Conservation (phyloP, 2,888 invertebrate species). For the Brachypalpus laphriformis region DNA sequence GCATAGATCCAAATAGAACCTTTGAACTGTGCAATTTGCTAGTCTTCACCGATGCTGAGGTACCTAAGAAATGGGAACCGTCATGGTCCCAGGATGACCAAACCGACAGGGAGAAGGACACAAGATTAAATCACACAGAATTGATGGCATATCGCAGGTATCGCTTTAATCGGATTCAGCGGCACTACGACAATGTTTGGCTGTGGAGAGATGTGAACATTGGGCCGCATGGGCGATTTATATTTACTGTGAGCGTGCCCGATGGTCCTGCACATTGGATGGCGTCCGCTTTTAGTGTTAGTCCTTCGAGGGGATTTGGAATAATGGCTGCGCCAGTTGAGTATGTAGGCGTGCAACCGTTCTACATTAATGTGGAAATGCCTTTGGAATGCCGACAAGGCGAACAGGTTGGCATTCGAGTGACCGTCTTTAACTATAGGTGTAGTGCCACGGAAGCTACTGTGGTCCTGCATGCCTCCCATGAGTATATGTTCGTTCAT, state of each 20-base stretch:
- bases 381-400: conserved; percentile 91
- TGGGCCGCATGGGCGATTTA: conserved; percentile 92
- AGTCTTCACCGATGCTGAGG: conserved; percentile 93
- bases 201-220: conserved; percentile 95
- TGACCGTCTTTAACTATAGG: conserved; percentile 96
- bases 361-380: conserved; percentile 96
- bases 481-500: conserved; percentile 93
- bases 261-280: conserved; percentile 93
- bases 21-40: conserved; percentile 93
- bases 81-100: conserved; percentile 89
- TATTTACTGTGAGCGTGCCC: conserved; percentile 91
- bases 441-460: conserved; percentile 90
- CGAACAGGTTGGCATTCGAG: conserved; percentile 94
- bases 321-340: conserved; percentile 89
- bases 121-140: conserved; percentile 86
- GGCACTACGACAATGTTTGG: conserved; percentile 96
- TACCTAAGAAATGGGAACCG: conserved; percentile 88
- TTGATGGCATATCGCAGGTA: conserved; percentile 87
- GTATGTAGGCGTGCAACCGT: conserved; percentile 93
- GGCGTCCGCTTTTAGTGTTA: conserved; percentile 94
- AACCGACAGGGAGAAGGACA: conserved; percentile 86
- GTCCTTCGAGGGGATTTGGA: conserved; percentile 91
- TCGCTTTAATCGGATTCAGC: conserved; percentile 91
- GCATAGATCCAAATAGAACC: conserved; percentile 94
- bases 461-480: conserved; percentile 90